These are phyloP conservation scores for Tyrannus savana DNA, from an alignment of 2,113 vertebrate species.

Conservation along the genomic window DNA sequence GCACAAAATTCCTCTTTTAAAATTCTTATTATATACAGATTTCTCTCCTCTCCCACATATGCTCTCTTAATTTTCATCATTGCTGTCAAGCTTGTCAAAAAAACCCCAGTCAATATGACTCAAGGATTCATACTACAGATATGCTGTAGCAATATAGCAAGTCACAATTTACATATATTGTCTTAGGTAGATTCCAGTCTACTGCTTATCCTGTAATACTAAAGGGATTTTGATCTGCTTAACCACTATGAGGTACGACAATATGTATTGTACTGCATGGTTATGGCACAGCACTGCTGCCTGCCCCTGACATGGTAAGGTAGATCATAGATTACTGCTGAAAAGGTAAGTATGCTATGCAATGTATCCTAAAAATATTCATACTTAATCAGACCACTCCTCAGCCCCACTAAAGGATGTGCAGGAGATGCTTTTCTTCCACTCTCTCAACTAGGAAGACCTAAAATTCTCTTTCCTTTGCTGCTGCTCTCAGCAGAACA, in stretches of 20 bases:
- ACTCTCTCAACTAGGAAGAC: neutral
- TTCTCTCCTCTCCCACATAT: neutral
- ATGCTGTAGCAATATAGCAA: neutral
- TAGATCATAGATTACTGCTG: neutral
- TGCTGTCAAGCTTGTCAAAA: neutral
- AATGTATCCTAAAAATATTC: neutral
- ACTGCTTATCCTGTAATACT: neutral
- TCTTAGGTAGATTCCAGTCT: neutral
- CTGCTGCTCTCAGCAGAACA: neutral
- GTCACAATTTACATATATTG: neutral
- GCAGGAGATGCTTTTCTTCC: neutral
- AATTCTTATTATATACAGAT: neutral
- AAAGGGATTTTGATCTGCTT: neutral
- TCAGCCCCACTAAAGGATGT: neutral
- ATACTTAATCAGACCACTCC: neutral
- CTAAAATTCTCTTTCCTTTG: neutral
- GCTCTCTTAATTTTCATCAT: conserved; percentile 8
- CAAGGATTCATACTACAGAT: neutral
- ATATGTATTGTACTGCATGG: neutral
- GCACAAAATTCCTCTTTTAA: neutral
- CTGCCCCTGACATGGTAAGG: neutral
- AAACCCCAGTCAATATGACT: neutral
- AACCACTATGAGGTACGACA: neutral
- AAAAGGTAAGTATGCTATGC: neutral
- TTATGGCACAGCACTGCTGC: neutral